Percentiles rank a stretch among this genome's conserved stretches.
Conservation (phyloP, 2,113 vertebrate genomes). For the Grus americana region DNA sequence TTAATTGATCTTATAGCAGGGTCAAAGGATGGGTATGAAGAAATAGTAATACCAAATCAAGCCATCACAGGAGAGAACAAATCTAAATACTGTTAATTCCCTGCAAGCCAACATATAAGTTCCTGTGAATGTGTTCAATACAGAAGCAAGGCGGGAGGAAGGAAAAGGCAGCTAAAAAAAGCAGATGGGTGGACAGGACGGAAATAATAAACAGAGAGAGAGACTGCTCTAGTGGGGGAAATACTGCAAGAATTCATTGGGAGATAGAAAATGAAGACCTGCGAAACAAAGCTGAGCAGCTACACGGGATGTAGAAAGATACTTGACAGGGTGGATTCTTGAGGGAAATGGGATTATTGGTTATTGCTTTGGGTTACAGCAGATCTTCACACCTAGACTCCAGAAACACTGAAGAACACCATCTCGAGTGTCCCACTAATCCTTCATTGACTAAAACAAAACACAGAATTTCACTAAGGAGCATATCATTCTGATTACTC, state of each 20-base stretch:
- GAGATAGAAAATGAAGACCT: not conserved
- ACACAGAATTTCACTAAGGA: not conserved
- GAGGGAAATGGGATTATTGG: not conserved
- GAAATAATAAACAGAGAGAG: slow-evolving; percentile 24
- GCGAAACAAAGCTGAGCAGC: not conserved
- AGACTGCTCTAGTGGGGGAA: not conserved
- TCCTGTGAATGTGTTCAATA: not conserved
- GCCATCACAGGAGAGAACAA: not conserved
- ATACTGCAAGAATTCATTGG: not conserved
- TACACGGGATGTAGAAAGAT: not conserved
- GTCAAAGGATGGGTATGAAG: not conserved
- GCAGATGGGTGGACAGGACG: not conserved
- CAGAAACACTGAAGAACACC: not conserved
- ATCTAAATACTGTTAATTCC: not conserved
- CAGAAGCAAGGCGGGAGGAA: slow-evolving; percentile 12
- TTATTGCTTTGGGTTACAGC: not conserved
- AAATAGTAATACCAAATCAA: not conserved
- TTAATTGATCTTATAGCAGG: not conserved
- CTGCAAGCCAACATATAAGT: not conserved
- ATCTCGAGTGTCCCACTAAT: not conserved
- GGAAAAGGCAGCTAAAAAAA: slow-evolving; percentile 37
- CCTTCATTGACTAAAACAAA: not conserved
- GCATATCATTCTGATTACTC: not conserved
- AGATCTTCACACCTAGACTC: not conserved
- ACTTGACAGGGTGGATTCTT: not conserved